Evolutionary conservation across 2,888 invertebrate species (phyloP), one percentile per base, ranked within the genome.

Genomic region (Drosophila neotestacea): DNA sequence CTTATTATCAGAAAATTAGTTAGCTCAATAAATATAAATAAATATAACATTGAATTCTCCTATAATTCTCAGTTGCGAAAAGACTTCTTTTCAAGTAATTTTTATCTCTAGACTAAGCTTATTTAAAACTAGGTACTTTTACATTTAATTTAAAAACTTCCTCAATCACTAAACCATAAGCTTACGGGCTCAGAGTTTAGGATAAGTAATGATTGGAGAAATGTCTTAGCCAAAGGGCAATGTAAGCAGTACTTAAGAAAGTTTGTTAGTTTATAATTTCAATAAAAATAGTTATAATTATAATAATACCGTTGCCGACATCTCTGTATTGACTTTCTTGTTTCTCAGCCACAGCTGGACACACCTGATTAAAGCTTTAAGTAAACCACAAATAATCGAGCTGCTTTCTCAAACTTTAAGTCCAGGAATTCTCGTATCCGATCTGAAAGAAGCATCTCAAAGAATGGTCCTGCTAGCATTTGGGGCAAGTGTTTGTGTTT

Each of bases 401-500:
- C 28, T 44, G 5, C 11, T 36, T 69, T 52, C 27, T 22, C 27
- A 9, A 39, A 56, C 46, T 44, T 50, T 30, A 41, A 36, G 30
- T 10, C 9, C 4, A 11, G 42, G n/a, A 34, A 22, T 47, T 13
- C 16, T 16, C 1, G 38, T 5, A 56, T 28, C 6, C 22, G 34
- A 55, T 55, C 28, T 27, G 39, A 32, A 32, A 32, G 1, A 30
- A 28, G 34, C 52, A 38, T 34, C 41, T 47, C 22, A 30, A 22
- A 10, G 4, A 42, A 50, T 60, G 22, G 42, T 72, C 54, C 58
- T 67, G 38, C 10, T 30, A 36, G 47, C 59, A 13, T 41, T 47
- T 48, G 60, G 42, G 27, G 52, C 77, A 51, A 71, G 39, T 55
- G 44, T 34, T 6, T 34, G 32, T 48, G 48, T 42, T 58, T 44